Percentiles rank a stretch among this genome's conserved stretches.
Conservation (phyloP, 1,140 invertebrate genomes). For the Drosophila persimilis region DNA sequence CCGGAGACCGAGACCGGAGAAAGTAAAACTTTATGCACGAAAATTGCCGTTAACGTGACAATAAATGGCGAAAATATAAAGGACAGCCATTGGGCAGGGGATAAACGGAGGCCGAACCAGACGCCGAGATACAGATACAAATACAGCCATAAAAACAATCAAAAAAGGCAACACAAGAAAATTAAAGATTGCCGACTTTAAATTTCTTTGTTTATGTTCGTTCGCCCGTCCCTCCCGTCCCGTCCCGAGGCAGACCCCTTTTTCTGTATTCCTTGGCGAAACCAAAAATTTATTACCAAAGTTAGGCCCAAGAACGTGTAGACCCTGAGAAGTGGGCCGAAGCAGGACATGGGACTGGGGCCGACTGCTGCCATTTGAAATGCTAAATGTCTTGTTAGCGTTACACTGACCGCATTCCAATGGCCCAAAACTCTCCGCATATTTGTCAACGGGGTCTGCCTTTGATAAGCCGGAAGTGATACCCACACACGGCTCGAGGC, state of each 20-base stretch:
- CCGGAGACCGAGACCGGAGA: slow-evolving; percentile 17
- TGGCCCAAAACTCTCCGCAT: slow-evolving; percentile 57
- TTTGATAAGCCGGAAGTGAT: slow-evolving; percentile 73
- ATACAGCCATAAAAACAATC: slow-evolving; percentile 53
- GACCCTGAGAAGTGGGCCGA: slow-evolving; percentile 53
- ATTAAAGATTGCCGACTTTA: slow-evolving; percentile 71
- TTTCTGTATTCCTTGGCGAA: slow-evolving; percentile 46
- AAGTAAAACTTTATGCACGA: slow-evolving; percentile 71
- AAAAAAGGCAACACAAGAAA: slow-evolving; percentile 53
- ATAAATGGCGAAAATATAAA: slow-evolving; percentile 63
- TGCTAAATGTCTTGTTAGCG: slow-evolving; percentile 71
- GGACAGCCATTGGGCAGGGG: slow-evolving; percentile 7
- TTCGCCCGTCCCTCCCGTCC: neutral
- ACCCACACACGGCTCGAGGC: slow-evolving; percentile 32
- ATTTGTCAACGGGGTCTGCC: slow-evolving; percentile 64
- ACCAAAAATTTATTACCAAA: slow-evolving; percentile 78
- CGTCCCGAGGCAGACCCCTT: slow-evolving; percentile 19
- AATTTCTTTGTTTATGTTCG: slow-evolving; percentile 71
- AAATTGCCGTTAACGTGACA: slow-evolving; percentile 79
- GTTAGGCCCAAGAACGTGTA: slow-evolving; percentile 52
- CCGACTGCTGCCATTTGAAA: slow-evolving; percentile 45
- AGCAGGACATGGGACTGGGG: slow-evolving; percentile 5
- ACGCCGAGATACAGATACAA: slow-evolving; percentile 12
- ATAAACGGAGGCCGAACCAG: slow-evolving; percentile 2
- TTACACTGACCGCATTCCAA: slow-evolving; percentile 77